Percentiles rank a stretch among this genome's conserved stretches.
These are phyloP conservation scores for Barnardius zonarius DNA, from an alignment of 2,113 vertebrate species.

Conservation along the genomic window DNA sequence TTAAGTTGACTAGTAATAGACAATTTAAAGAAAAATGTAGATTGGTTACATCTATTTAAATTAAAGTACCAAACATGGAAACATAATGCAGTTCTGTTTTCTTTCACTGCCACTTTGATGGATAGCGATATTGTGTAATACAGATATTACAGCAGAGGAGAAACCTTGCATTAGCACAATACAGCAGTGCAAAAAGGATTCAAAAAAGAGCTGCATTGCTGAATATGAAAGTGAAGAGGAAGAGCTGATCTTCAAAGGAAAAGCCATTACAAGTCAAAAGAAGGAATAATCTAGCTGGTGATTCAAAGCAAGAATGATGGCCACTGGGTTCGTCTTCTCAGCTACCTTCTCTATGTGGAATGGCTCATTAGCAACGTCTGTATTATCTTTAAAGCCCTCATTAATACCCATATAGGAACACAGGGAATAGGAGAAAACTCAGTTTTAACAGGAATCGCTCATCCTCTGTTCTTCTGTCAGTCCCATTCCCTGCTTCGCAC, in stretches of 20 bases:
- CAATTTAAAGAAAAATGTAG: not conserved
- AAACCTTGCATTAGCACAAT: not conserved
- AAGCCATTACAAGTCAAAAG: not conserved
- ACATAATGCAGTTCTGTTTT: not conserved
- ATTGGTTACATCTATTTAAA: not conserved
- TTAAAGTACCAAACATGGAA: not conserved
- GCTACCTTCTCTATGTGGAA: not conserved
- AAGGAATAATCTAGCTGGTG: not conserved
- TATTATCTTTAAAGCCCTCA: not conserved
- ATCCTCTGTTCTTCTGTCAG: not conserved
- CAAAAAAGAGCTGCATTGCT: not conserved
- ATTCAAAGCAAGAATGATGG: not conserved
- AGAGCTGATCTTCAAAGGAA: not conserved
- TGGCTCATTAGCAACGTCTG: not conserved
- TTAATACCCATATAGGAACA: not conserved
- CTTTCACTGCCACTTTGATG: not conserved
- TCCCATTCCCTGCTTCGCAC: fast-evolving
- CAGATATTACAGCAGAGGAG: not conserved
- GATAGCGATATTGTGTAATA: not conserved
- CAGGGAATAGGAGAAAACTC: not conserved
- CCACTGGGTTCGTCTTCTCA: not conserved
- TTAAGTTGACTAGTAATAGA: not conserved
- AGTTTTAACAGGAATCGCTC: not conserved
- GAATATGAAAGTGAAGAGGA: not conserved
- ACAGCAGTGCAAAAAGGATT: not conserved